Conservation (phyloP, 2,888 invertebrate genomes). For the Nyleta sp. region DNA sequence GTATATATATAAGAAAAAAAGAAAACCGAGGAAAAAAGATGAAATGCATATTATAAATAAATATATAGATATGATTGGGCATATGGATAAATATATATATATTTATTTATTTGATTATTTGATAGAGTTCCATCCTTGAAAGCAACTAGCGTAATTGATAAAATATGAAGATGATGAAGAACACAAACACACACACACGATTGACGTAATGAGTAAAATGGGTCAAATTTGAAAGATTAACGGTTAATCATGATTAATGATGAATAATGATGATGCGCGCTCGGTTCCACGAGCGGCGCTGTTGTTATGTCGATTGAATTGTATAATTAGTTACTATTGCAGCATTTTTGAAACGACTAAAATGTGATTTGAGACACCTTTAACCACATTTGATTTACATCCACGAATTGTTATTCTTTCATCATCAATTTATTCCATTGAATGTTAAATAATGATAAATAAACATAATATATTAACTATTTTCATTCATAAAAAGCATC, state of each 20-base stretch:
- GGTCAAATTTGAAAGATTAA: constrained; percentile 28
- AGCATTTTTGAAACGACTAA: constrained; percentile 72
- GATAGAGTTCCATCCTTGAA: constrained; percentile 64
- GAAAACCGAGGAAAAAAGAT: constrained; percentile 43
- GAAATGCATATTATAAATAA: constrained; percentile 55
- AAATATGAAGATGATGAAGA: constrained; percentile 54
- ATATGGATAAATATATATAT: constrained; percentile 59
- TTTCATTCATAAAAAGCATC: constrained; percentile 83
- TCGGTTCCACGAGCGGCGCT: constrained; percentile 63
- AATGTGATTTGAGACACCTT: constrained; percentile 79
- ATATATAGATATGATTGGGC: constrained; percentile 50
- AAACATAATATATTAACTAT: constrained; percentile 83
- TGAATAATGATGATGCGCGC: constrained; percentile 54
- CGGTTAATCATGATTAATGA: constrained; percentile 49
- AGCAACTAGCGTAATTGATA: constrained; percentile 63
- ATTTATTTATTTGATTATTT: constrained; percentile 63
- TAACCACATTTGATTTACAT: constrained; percentile 81
- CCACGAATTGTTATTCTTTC: constrained; percentile 82
- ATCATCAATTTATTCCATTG: constrained; percentile 81
- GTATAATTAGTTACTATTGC: constrained; percentile 66
- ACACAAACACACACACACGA: constrained; percentile 16
- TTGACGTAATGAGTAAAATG: constrained; percentile 19
- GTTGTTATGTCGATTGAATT: constrained; percentile 63
- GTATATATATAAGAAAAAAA: constrained; percentile 58
- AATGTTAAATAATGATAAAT: constrained; percentile 82